Base-by-base conservation (phyloP, 1,140 invertebrate genomes). In the Panonychus citri region DNA sequence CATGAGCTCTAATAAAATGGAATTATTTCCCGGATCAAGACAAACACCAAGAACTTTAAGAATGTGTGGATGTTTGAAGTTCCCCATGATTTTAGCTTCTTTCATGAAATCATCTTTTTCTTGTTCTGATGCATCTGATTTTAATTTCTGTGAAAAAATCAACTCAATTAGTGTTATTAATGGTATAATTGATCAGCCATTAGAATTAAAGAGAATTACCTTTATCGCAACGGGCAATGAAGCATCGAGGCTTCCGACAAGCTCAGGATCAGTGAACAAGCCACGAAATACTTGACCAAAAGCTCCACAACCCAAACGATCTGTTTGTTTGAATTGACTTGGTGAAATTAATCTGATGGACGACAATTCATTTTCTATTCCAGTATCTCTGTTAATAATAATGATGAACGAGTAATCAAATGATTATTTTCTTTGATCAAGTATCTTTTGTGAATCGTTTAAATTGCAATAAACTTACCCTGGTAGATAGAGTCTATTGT, bases 1-100 rank as follows among this genome's bases (percentile, higher is more conserved):
- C 94, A 98, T 97, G 10, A 96, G 73, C 69, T 98, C 93, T 73
- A 97, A 79, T 19, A 98, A 81, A 46, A 97, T 79, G 61, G 88
- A 86, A 61, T 87, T 83, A 13, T 86, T 81, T 65, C 94, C 87
- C 53, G 84, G 83, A 66, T 96, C 87, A 3, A 93, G 74, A 67
- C 90, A 95, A 2, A 97, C 85, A 0, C 91, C 93, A 3, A 96
- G 72, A 7, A 97, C 73, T 62, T 84, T 76, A 7, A 97, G 70
- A 37, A 97, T 96, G 66, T 97, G 87, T 40, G 90, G 82, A 67
- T 97, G 91, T 63, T 88, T 83, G 65, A 98, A 97, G 64, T 91
- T 87, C 57, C 85, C 89, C 93, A 97, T 96, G 37, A 96, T 66
- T 63, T 88, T 80, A 0, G 93, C 93, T 71, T 98, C 93, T 72